A percentile compares a stretch with the other conserved stretches of the same genome.
Conservation (phyloP, 2,113 vertebrate genomes). For the Australoheros scitulus region DNA sequence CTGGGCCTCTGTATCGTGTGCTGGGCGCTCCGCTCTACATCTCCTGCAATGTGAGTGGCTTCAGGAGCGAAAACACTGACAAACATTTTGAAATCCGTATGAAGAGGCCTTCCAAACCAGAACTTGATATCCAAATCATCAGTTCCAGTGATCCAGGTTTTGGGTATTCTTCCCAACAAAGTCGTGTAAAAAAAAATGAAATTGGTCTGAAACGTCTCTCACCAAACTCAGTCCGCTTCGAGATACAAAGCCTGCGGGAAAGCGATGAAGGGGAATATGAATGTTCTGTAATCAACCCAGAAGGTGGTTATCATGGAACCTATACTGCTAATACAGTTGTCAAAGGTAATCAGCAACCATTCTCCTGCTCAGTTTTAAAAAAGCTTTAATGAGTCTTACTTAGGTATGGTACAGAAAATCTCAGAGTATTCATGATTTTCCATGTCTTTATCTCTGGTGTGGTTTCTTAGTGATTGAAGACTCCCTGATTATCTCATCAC, state of each 20-base stretch:
- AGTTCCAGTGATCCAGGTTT: constrained; percentile 56
- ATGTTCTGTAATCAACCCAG: constrained; percentile 81
- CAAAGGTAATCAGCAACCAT: constrained; percentile 75
- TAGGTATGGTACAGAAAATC: background rate
- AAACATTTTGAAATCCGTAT: constrained; percentile 82
- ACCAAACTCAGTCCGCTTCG: constrained; percentile 71
- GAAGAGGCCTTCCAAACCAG: constrained; percentile 1
- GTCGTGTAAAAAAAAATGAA: constrained; percentile 20
- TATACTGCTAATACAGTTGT: constrained; percentile 81
- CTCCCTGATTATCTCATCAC: constrained; percentile 80
- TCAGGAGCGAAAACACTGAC: background rate
- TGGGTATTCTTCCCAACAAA: constrained; percentile 48
- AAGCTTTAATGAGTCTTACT: background rate
- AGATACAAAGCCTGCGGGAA: constrained; percentile 71
- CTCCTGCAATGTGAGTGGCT: constrained; percentile 83
- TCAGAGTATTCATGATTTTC: background rate
- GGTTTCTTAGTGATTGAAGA: constrained; percentile 85
- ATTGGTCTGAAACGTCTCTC: constrained; percentile 72
- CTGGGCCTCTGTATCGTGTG: constrained; percentile 84
- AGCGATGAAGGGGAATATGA: constrained; percentile 84
- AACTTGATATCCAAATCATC: constrained; percentile 68
- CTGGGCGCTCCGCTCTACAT: constrained; percentile 80
- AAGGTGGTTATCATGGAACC: constrained; percentile 64
- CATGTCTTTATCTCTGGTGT: background rate
- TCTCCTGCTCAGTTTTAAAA: background rate